Conservation (phyloP, 1,140 invertebrate genomes). For the Aleiodes sp. region DNA sequence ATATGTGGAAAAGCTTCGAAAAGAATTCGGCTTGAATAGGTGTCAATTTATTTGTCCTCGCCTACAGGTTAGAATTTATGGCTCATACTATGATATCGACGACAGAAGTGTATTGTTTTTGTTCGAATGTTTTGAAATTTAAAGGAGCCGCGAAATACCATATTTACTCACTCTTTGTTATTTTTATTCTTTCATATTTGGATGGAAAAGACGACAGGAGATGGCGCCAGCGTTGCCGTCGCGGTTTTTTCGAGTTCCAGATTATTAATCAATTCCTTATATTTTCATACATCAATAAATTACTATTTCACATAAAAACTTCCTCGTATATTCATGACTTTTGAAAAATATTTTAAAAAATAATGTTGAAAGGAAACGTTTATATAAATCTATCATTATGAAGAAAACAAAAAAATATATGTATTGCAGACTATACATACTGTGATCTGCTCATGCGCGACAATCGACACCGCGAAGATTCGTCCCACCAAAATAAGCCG, state of each 20-base stretch:
- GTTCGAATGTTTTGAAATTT: neutral
- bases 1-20: neutral
- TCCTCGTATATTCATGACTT: no score
- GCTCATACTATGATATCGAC: neutral
- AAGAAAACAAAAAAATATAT: neutral
- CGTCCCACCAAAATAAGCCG: neutral
- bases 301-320: no score
- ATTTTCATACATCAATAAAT: no score
- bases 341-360: no score
- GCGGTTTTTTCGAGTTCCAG: no score
- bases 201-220: neutral
- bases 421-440: neutral
- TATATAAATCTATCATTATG: no score
- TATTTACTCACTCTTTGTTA: neutral
- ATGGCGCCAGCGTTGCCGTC: neutral
- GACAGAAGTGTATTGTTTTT: conserved; percentile 1
- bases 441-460: conserved; percentile 9
- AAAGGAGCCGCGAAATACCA: conserved; percentile 7
- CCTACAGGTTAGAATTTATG: neutral
- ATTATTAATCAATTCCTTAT: no score
- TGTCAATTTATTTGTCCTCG: neutral
- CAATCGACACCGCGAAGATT: neutral
- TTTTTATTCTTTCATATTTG: no score
- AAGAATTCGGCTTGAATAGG: no score
- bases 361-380: no score